A percentile compares a stretch with the other conserved stretches of the same genome.
Evolutionary conservation across 2,113 vertebrate species (phyloP).

Genomic region (Monarcha castaneiventris): DNA sequence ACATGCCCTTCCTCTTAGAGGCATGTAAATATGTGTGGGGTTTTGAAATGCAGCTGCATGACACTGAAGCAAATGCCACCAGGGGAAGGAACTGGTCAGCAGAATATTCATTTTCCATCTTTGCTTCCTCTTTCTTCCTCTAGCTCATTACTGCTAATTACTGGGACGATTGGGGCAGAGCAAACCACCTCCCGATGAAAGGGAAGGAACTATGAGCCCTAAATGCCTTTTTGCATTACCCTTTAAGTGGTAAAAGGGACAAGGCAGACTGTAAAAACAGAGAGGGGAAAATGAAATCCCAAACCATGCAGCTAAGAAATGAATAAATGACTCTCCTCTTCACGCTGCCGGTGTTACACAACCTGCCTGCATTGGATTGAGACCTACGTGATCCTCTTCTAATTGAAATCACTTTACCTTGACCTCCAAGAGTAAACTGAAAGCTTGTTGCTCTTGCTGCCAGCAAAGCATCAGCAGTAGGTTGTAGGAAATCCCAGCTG

Average conservation of each 20-base stretch:
- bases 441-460: conserved; percentile 64
- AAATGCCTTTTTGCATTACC: neutral
- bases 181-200: neutral
- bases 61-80: neutral
- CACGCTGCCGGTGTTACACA: conserved; percentile 49
- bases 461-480: conserved; percentile 56
- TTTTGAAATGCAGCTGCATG: neutral
- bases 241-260: neutral
- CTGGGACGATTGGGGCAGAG: neutral
- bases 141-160: neutral
- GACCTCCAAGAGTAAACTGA: conserved; percentile 71
- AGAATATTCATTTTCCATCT: neutral
- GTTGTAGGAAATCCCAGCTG: conserved; percentile 63
- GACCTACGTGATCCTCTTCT: conserved; percentile 74
- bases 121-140: neutral
- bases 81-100: neutral
- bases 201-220: neutral
- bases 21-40: neutral
- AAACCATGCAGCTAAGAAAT: conserved; percentile 12
- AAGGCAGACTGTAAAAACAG: neutral
- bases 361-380: conserved; percentile 71
- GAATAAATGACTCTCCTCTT: conserved; percentile 66
- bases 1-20: neutral
- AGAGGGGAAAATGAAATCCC: conserved; percentile 16
- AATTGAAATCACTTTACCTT: conserved; percentile 77